Conservation (phyloP, 2,888 invertebrate genomes). For the Tetragnatha montana region DNA sequence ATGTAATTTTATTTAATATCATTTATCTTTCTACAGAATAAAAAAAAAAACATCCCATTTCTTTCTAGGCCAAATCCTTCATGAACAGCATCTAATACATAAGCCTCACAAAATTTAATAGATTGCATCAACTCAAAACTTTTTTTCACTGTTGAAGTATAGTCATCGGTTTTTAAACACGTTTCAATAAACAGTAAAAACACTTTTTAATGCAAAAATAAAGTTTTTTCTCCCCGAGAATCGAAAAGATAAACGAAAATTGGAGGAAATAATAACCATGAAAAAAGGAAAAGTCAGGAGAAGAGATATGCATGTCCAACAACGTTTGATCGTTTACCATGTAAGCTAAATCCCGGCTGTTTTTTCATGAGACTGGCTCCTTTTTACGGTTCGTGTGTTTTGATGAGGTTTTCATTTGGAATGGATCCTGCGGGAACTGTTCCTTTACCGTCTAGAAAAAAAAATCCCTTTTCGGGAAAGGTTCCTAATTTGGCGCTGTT, state of each 20-base stretch:
- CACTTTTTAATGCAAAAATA: background rate
- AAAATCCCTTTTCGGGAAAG: no score
- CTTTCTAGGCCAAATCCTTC: no score
- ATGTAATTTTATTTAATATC: no score
- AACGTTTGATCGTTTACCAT: conserved; percentile 19
- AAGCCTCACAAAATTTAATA: no score
- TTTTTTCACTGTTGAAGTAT: background rate
- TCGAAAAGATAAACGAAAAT: background rate
- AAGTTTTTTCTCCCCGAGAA: background rate
- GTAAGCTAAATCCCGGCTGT: background rate
- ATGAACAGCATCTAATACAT: no score
- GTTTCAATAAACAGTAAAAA: background rate
- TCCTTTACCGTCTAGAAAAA: no score
- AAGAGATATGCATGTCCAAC: conserved; percentile 9
- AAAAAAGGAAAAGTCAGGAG: background rate
- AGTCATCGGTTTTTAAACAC: background rate
- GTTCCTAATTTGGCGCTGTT: no score
- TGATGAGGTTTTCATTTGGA: conserved; percentile 10
- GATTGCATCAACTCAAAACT: no score
- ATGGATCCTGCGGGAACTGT: background rate
- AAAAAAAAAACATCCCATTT: no score
- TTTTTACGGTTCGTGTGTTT: conserved; percentile 4
- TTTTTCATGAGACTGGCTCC: background rate
- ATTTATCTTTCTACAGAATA: no score
- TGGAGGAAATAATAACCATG: background rate